These are phyloP conservation scores for Catocala sponsa DNA, from an alignment of 2,888 invertebrate species.

Conservation along the genomic window DNA sequence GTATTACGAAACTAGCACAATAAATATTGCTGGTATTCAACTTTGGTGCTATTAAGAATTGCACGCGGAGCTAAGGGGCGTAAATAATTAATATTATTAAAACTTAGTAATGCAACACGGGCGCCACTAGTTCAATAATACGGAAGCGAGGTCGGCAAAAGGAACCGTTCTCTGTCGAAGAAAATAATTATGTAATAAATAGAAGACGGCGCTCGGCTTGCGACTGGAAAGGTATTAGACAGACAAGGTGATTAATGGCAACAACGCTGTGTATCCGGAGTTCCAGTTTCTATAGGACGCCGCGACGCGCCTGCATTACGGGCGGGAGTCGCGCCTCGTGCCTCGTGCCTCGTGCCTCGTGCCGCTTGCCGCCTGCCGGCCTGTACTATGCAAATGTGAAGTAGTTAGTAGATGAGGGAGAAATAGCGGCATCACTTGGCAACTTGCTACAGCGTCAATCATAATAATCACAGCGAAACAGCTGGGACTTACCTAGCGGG, in stretches of 20 bases:
- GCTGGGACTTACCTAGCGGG: constrained; percentile 59
- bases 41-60: constrained; percentile 66
- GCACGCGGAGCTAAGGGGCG: constrained; percentile 75
- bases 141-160: constrained; percentile 65
- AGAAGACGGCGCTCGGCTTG: constrained; percentile 76
- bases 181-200: constrained; percentile 85
- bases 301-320: constrained; percentile 44
- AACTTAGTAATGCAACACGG: constrained; percentile 77
- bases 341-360: constrained; percentile 61
- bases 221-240: constrained; percentile 85
- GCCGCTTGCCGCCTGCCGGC: constrained; percentile 55
- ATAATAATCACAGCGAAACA: constrained; percentile 71
- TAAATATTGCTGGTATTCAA: constrained; percentile 75
- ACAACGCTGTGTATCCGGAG: constrained; percentile 68
- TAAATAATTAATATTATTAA: constrained; percentile 84
- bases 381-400: constrained; percentile 80
- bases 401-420: constrained; percentile 74
- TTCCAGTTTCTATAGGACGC: constrained; percentile 64
- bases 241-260: constrained; percentile 85
- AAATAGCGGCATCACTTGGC: constrained; percentile 74
- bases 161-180: constrained; percentile 75
- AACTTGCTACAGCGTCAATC: constrained; percentile 75
- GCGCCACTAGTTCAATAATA: constrained; percentile 70
- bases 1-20: constrained; percentile 73
- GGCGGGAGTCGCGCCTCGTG: constrained; percentile 59